Evolutionary conservation across 2,888 invertebrate species (phyloP), one percentile per base, ranked within the genome.

Genomic region (Tuberolachnus salignus): DNA sequence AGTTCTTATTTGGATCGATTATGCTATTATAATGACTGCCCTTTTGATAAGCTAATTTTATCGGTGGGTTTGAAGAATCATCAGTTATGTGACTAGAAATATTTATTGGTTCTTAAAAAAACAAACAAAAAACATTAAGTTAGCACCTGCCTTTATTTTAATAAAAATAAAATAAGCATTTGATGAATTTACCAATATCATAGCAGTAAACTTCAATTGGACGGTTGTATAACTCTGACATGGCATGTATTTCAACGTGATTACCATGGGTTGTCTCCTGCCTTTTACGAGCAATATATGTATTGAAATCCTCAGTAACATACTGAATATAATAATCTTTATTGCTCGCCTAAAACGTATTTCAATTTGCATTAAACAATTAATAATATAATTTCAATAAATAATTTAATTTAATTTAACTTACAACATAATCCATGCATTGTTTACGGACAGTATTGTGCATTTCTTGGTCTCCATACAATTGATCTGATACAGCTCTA

Each of bases 381-480:
- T 44, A 44, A 44, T 44, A 1, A 61, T 34, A 34, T 16, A 51
- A 34, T 26, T 13, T 49, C 1, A 19, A 51, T 16, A 11, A 63
- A 34, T n/a, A 51, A 73, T 6, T n/a, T 14, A 42, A 16, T 10
- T n/a, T 14, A 53, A 67, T 13, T 26, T 26, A 74, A 86, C 89
- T 88, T 86, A 94, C 94, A 87, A 95, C 93, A 84, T 95, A 95
- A 86, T 95, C 94, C 91, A 95, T 93, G 84, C 94, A 94, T 84
- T 93, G 91, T 83, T 92, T 90, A 55, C 95, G 88, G 21, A 95
- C 93, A 82, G 91, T 89, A 81, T 89, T 88, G 84, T 95, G 94
- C 91, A 94, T 93, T 83, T 94, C 94, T 86, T 95, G 93, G 86
- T 95, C 94, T 1, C 95, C 95, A 85, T 92, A 95, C 49, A 95